phyloP scores from a whole-genome alignment of 2,113 vertebrate genomes.

The Illadopsis cleaveri region DNA sequence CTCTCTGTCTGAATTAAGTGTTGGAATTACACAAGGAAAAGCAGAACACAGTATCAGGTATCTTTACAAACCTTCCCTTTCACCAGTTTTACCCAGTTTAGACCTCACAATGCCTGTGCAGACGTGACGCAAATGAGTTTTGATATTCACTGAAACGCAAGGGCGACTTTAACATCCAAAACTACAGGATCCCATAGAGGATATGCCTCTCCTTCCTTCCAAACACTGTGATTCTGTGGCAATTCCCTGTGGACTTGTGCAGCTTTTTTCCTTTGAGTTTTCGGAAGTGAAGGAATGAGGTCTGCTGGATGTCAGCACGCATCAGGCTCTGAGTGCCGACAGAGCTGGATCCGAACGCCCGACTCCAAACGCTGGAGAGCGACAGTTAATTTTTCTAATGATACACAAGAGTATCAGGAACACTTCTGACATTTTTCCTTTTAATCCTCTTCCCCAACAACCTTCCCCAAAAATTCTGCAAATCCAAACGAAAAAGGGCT shows the following conservation, averaged over 20 bases:
- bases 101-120: not conserved
- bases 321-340: slow-evolving; percentile 20
- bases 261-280: slow-evolving; percentile 6
- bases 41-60: not conserved
- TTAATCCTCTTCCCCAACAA: not conserved
- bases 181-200: not conserved
- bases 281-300: slow-evolving; percentile 45
- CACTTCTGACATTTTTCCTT: slow-evolving; percentile 34
- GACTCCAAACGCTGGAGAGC: not conserved
- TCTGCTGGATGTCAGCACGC: slow-evolving; percentile 47
- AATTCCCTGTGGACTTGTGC: not conserved
- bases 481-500: not conserved
- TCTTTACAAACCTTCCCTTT: not conserved
- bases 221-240: not conserved
- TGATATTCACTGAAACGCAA: not conserved
- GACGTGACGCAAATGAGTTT: accelerated
- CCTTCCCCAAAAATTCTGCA: not conserved
- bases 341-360: not conserved
- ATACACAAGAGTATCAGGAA: slow-evolving; percentile 20
- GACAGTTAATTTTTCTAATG: slow-evolving; percentile 67
- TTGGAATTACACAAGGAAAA: not conserved
- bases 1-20: not conserved
- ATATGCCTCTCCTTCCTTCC: not conserved
- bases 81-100: not conserved
- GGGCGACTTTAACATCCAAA: accelerated